Conservation (phyloP, 2,797 vertebrate genomes). For the Tenualosa ilisha region DNA sequence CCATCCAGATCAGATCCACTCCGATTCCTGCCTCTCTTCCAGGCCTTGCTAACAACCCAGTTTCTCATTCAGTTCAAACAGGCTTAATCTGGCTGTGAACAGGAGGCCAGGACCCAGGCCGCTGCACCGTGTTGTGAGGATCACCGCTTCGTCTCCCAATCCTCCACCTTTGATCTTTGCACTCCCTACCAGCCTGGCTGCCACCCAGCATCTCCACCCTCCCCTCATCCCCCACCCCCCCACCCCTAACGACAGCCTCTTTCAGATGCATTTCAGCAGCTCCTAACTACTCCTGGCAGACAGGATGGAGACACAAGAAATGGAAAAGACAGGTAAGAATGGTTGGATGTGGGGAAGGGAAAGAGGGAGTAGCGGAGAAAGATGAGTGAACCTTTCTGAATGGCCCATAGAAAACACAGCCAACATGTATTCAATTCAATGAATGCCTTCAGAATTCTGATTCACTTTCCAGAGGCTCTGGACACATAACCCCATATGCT, state of each 20-base stretch:
- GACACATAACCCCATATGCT: neutral
- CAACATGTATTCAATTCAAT: neutral
- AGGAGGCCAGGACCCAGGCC: slow-evolving; percentile 55
- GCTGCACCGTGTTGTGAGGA: slow-evolving; percentile 46
- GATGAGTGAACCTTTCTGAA: neutral
- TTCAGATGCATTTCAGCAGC: neutral
- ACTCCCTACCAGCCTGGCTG: slow-evolving; percentile 34
- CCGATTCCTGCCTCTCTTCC: neutral
- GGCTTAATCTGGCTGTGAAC: slow-evolving; percentile 32
- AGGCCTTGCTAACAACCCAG: neutral
- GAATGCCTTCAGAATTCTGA: neutral
- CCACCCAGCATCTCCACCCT: too few relatives aligned
- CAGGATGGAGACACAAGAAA: neutral
- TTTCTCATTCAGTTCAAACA: neutral
- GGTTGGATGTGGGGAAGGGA: neutral
- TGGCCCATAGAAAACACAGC: neutral
- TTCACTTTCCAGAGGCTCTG: neutral
- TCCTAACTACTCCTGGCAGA: neutral
- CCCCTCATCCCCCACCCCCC: too few relatives aligned
- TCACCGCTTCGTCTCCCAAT: slow-evolving; percentile 42
- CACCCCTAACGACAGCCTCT: too few relatives aligned
- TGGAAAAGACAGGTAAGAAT: neutral
- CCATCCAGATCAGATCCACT: neutral
- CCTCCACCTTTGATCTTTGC: slow-evolving; percentile 52
- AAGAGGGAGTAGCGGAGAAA: neutral